These are phyloP conservation scores for Propithecus coquereli DNA, from an alignment of 2,113 vertebrate species.

Conservation along the genomic window DNA sequence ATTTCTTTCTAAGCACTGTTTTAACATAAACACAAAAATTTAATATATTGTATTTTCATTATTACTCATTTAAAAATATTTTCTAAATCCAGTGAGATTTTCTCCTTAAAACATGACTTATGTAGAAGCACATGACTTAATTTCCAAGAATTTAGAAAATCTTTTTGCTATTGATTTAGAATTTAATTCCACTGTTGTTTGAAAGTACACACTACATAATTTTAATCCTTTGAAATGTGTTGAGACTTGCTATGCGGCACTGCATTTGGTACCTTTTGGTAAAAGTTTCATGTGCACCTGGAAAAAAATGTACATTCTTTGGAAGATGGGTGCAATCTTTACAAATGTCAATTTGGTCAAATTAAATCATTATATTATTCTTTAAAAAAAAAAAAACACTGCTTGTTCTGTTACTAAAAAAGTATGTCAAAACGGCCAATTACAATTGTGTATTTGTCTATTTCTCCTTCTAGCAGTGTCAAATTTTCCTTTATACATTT, in stretches of 20 bases:
- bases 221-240: not conserved
- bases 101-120: not conserved
- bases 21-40: not conserved
- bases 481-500: not conserved
- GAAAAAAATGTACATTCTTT: not conserved
- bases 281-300: not conserved
- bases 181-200: not conserved
- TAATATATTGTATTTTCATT: not conserved
- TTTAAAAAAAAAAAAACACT: not conserved
- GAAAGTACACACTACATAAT: not conserved
- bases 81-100: not conserved
- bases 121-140: not conserved
- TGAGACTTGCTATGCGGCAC: not conserved
- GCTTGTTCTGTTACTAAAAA: not conserved
- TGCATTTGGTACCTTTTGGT: not conserved
- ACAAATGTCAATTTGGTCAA: not conserved
- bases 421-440: not conserved
- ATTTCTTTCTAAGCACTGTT: not conserved
- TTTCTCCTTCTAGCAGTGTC: not conserved
- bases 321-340: not conserved
- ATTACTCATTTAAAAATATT: not conserved
- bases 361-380: not conserved
- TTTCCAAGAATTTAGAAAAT: not conserved
- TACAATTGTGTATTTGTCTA: not conserved
- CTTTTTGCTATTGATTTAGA: not conserved